Conservation (phyloP, 2,888 invertebrate species). For the Protonemura montana region DNA sequence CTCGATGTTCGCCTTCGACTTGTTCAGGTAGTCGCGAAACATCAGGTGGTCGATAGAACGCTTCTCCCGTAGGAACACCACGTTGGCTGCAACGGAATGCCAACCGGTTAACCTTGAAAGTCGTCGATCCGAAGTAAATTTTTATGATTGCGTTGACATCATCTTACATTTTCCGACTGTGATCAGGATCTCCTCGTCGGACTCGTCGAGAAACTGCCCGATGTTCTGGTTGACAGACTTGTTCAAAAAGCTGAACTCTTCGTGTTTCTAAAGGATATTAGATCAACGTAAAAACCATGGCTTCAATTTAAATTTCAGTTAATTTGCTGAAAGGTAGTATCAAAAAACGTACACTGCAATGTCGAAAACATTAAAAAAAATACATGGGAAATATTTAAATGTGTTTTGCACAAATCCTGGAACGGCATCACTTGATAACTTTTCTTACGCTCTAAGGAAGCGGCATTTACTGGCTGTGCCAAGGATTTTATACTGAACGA, state of each 20-base stretch:
- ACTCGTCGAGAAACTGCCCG: constrained; percentile 58
- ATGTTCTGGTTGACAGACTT: constrained; percentile 60
- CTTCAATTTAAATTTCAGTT: too few species aligned
- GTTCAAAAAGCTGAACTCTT: constrained; percentile 60
- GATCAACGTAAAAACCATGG: not conserved
- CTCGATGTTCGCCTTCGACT: constrained; percentile 63
- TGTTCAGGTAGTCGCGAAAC: constrained; percentile 73
- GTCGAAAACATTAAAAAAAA: too few species aligned
- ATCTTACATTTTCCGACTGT: constrained; percentile 47
- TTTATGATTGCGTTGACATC: not conserved
- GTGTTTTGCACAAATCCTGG: too few species aligned
- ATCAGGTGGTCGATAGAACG: constrained; percentile 74
- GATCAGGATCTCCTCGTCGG: constrained; percentile 51
- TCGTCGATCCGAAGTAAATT: not conserved
- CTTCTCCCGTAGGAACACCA: constrained; percentile 74
- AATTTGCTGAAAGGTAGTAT: too few species aligned
- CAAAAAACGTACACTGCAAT: too few species aligned
- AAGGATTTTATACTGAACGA: too few species aligned
- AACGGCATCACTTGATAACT: too few species aligned
- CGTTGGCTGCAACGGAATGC: constrained; percentile 55
- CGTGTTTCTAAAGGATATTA: constrained; percentile 57
- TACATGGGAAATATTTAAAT: too few species aligned
- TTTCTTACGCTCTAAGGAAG: too few species aligned
- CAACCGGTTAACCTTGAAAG: not conserved
- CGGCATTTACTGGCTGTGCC: too few species aligned